These are phyloP conservation scores for Elachura formosa DNA, from an alignment of 2,113 vertebrate species.

Conservation along the genomic window DNA sequence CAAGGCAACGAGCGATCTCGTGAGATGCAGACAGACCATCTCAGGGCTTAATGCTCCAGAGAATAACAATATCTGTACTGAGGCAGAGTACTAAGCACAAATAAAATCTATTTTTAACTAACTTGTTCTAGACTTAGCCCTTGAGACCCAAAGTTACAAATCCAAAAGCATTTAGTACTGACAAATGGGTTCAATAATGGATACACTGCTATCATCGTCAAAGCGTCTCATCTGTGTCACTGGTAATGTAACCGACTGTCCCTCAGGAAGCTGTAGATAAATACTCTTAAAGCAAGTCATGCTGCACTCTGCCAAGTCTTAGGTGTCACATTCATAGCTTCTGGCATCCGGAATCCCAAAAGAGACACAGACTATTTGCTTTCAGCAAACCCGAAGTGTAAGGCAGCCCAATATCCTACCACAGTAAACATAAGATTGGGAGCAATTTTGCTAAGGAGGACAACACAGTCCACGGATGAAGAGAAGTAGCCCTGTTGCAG, in stretches of 20 bases:
- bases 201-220: neutral
- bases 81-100: neutral
- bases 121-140: neutral
- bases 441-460: neutral
- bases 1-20: neutral
- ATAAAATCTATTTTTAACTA: slow-evolving; percentile 10
- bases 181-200: slow-evolving; percentile 28
- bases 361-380: neutral
- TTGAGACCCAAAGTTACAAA: neutral
- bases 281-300: neutral
- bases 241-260: neutral
- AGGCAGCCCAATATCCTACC: neutral
- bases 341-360: neutral
- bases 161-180: neutral
- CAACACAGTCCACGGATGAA: neutral
- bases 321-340: neutral
- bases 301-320: neutral
- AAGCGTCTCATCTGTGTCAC: neutral
- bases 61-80: neutral
- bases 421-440: neutral
- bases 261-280: neutral
- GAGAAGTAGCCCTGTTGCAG: neutral
- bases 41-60: neutral
- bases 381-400: neutral
- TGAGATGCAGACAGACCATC: neutral